phyloP scores from a whole-genome alignment of 2,888 invertebrate species.

The Eurytoma californica region DNA sequence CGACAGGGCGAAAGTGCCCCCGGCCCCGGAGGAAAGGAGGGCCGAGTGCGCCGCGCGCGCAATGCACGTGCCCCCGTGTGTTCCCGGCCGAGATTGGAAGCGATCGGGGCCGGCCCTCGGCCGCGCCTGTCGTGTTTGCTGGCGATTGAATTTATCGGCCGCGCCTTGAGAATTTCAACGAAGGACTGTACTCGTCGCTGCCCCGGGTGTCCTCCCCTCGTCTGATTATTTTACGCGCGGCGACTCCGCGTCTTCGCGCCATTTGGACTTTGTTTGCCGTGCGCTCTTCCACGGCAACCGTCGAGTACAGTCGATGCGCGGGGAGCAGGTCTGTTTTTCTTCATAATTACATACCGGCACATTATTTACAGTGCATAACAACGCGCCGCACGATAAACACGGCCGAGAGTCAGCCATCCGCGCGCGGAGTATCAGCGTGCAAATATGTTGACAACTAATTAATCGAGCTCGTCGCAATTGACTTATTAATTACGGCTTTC shows the following conservation, averaged over 20 bases:
- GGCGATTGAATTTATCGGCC: conserved; percentile 55
- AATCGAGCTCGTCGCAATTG: too few species aligned
- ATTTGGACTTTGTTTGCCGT: not conserved
- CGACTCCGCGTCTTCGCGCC: not conserved
- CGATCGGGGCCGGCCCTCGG: conserved; percentile 35
- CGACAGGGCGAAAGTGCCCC: not conserved
- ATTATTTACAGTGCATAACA: too few species aligned
- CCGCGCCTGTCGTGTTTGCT: conserved; percentile 46
- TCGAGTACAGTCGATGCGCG: not conserved
- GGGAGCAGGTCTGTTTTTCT: not conserved
- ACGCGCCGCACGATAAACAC: not conserved
- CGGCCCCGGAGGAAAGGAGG: not conserved
- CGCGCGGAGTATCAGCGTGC: too few species aligned
- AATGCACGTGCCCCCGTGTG: conserved; percentile 23
- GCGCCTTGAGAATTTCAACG: conserved; percentile 52
- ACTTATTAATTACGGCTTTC: too few species aligned
- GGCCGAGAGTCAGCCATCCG: too few species aligned
- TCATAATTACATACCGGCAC: not conserved
- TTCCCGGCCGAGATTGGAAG: conserved; percentile 48
- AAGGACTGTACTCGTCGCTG: conserved; percentile 26
- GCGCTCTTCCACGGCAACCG: too few species aligned
- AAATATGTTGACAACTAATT: too few species aligned
- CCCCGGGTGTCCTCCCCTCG: too few species aligned
- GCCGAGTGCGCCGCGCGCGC: not conserved
- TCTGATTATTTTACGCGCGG: conserved; percentile 15